A percentile compares a stretch with the other conserved stretches of the same genome.
These are phyloP conservation scores for Dromaius novaehollandiae DNA, from an alignment of 2,113 vertebrate species.

Conservation along the genomic window DNA sequence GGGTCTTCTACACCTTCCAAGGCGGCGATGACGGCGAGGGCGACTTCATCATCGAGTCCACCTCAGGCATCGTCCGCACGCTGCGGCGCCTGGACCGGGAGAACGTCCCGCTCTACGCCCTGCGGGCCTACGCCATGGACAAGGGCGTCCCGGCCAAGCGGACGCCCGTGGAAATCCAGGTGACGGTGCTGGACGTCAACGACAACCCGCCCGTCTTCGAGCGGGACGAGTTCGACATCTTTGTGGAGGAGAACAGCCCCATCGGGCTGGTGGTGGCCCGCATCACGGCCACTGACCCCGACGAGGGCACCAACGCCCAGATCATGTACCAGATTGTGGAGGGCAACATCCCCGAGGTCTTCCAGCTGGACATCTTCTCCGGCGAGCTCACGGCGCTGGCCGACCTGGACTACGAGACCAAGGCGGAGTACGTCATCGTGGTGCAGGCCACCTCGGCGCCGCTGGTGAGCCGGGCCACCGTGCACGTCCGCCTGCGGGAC, in stretches of 20 bases:
- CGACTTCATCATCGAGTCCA: slow-evolving; percentile 95
- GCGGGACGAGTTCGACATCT: slow-evolving; percentile 92
- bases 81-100: slow-evolving; percentile 92
- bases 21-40: slow-evolving; percentile 93
- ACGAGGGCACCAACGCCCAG: slow-evolving; percentile 95
- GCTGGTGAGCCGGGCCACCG: slow-evolving; percentile 91
- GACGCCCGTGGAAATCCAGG: slow-evolving; percentile 86
- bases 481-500: slow-evolving; percentile 92
- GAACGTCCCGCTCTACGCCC: slow-evolving; percentile 85
- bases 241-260: slow-evolving; percentile 95
- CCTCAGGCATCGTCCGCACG: slow-evolving; percentile 91
- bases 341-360: slow-evolving; percentile 95
- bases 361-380: slow-evolving; percentile 96
- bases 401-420: slow-evolving; percentile 92
- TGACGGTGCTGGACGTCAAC: slow-evolving; percentile 91
- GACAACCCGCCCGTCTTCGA: slow-evolving; percentile 96
- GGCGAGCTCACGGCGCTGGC: slow-evolving; percentile 91
- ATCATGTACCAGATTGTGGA: slow-evolving; percentile 99
- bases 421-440: slow-evolving; percentile 90
- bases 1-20: slow-evolving; percentile 95
- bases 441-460: slow-evolving; percentile 96
- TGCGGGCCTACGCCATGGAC: slow-evolving; percentile 89
- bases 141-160: slow-evolving; percentile 88
- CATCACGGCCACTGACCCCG: slow-evolving; percentile 91
- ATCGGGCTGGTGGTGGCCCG: slow-evolving; percentile 91